Conservation (phyloP, 2,888 invertebrate genomes). For the Acanthococcus lagerstroemiae region DNA sequence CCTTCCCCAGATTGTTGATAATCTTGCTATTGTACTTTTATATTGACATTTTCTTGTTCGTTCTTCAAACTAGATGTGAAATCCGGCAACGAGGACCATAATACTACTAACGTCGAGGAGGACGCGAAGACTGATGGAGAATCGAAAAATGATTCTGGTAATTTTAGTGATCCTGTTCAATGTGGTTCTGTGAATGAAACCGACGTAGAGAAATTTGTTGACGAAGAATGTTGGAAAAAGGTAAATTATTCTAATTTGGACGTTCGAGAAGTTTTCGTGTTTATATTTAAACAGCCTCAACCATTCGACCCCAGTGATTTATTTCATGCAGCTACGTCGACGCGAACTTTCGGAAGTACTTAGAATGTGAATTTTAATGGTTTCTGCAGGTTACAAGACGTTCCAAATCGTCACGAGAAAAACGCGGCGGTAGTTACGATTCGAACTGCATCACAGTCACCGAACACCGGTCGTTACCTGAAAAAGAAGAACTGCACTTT, state of each 20-base stretch:
- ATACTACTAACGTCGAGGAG: conserved; percentile 2
- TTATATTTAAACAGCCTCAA: no score
- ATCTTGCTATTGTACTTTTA: no score
- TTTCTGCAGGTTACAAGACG: conserved; percentile 33
- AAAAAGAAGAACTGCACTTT: conserved; percentile 82
- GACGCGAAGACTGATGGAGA: conserved; percentile 17
- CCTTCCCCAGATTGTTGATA: no score
- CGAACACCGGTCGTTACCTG: conserved; percentile 34
- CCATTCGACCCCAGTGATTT: no score
- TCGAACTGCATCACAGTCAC: conserved; percentile 11
- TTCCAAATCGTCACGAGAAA: conserved; percentile 20
- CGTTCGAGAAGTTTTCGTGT: no score
- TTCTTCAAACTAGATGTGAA: no score
- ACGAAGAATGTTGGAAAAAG: conserved; percentile 48
- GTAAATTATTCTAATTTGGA: no score
- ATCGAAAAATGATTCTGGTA: conserved; percentile 18
- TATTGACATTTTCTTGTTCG: no score
- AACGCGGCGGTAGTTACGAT: conserved; percentile 15
- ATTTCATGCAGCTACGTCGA: no score
- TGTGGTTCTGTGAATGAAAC: conserved; percentile 5
- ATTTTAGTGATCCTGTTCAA: conserved; percentile 12
- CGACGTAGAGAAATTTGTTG: background rate
- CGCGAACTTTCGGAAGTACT: no score
- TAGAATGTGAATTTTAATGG: no score
- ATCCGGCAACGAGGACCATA: background rate